These are phyloP conservation scores for Rhynchopsitta pachyrhyncha DNA, from an alignment of 2,113 vertebrate genomes.

Conservation along the genomic window DNA sequence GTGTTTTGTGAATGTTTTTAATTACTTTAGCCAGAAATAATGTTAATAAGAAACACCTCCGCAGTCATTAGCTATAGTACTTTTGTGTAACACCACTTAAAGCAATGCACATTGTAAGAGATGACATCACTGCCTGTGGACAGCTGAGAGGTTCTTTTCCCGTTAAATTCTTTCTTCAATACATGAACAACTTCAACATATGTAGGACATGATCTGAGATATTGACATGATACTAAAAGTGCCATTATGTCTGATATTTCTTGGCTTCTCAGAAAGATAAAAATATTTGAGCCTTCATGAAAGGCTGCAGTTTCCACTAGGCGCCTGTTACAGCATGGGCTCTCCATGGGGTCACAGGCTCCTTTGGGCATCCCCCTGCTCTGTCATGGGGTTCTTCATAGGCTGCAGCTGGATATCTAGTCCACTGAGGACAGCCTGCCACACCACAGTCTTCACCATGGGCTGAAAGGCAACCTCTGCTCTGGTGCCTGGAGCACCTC, in stretches of 20 bases:
- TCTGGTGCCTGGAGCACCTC: background rate
- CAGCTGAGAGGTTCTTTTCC: background rate
- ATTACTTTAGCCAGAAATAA: background rate
- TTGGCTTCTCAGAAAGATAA: background rate
- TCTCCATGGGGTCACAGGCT: background rate
- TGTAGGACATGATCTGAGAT: background rate
- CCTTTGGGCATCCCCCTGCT: background rate
- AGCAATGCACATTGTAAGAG: background rate
- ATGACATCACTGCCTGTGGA: too few relatives aligned
- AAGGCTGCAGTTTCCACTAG: background rate
- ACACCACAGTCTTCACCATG: background rate
- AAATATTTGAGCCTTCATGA: background rate
- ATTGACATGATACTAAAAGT: background rate
- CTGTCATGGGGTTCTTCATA: background rate
- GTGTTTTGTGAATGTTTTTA: background rate
- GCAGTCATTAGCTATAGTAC: background rate
- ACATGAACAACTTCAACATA: background rate
- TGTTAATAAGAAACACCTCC: background rate
- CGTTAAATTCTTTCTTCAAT: background rate
- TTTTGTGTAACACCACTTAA: background rate
- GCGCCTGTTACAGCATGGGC: rapidly evolving
- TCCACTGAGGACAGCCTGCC: background rate
- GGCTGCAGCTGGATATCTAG: background rate
- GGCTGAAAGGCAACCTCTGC: background rate
- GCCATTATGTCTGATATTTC: background rate